Evolutionary conservation across 2,888 invertebrate species (phyloP), one percentile per base, ranked within the genome.

Genomic region (Orthosia cruda): DNA sequence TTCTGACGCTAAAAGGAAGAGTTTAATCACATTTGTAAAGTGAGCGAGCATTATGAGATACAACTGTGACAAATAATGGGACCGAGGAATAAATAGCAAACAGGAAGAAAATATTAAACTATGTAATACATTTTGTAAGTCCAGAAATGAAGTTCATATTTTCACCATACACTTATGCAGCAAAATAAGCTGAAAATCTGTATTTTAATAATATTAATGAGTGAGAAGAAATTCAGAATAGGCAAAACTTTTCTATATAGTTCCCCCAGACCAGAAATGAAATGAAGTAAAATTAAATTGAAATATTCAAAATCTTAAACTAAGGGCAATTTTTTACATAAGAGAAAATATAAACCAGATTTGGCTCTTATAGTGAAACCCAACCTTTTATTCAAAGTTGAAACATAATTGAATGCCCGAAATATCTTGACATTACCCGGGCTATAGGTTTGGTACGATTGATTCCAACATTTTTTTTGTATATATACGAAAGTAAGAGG

Each of bases 401-500:
- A 5, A 40, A n/a, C 20, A 4, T 23, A n/a, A 55, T 32, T 26
- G 16, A 47, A 32, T 58, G 4, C 16, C 4, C 11, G 12, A 23
- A n/a, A 15, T 4, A 64, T 70, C 18, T 26, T 16, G 13, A 26
- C n/a, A 57, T 67, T 50, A 64, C 20, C 65, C 50, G 40, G 40
- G 26, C 40, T 61, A 12, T 55, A 63, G 16, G n/a, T 50, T 32
- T 18, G n/a, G 26, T 26, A 32, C 40, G 12, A 66, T 65, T 11
- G 49, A 23, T 47, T 54, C 12, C 13, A 13, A 52, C 11, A 13
- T 66, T 68, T 64, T 59, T n/a, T 49, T 16, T 5, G 13, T 52
- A 55, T 66, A 58, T 66, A 80, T 86, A 81, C 73, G 77, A 86
- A 89, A 71, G 83, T 85, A 87, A 80, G 71, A 68, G 76, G 64